Evolutionary conservation across 2,797 vertebrate genomes (phyloP).

Genomic region (Eulemur albifrons): DNA sequence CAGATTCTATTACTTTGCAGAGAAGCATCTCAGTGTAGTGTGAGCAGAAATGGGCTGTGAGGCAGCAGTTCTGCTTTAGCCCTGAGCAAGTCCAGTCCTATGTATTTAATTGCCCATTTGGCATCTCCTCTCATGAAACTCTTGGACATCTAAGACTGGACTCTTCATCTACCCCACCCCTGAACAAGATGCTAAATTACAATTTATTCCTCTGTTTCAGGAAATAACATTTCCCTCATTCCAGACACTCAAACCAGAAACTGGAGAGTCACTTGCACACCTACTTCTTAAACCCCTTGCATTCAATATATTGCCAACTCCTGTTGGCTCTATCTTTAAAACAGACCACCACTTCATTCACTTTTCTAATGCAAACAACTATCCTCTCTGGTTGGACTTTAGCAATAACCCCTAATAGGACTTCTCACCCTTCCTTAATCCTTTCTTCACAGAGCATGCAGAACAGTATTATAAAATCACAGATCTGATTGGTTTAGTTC

Average conservation of each 20-base stretch:
- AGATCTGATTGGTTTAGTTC: not conserved
- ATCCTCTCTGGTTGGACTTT: not conserved
- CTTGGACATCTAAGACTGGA: not conserved
- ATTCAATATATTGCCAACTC: not conserved
- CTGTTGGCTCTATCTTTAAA: not conserved
- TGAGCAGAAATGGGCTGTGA: not conserved
- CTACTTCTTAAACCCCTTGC: not conserved
- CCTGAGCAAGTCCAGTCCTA: not conserved
- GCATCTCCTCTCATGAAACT: not conserved
- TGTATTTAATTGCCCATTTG: not conserved
- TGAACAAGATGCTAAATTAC: not conserved
- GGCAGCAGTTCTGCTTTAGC: not conserved
- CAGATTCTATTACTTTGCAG: not conserved
- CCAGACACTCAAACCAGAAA: not conserved
- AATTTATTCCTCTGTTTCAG: not conserved
- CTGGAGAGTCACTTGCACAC: not conserved
- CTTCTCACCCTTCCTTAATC: not conserved
- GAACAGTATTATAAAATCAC: not conserved
- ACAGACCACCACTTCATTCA: not conserved
- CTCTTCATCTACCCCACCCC: not conserved
- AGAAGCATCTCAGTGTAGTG: not conserved
- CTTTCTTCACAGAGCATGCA: not conserved
- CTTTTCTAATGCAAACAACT: not conserved
- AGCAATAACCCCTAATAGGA: not conserved
- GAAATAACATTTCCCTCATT: conserved; percentile 34